Conservation (phyloP, 2,113 vertebrate genomes). For the Orientallactaga bullata region DNA sequence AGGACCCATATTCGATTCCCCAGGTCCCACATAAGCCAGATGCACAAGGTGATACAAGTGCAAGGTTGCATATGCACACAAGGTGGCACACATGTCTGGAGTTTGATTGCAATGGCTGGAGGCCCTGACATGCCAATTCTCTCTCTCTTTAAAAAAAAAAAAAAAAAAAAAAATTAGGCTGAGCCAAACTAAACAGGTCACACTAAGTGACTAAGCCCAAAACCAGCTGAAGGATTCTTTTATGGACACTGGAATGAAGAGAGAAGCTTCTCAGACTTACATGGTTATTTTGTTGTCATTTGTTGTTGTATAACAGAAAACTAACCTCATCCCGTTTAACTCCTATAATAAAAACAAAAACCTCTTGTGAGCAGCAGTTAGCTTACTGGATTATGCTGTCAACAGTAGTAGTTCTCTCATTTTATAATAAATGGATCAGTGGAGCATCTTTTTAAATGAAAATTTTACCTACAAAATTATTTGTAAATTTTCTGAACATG, state of each 20-base stretch:
- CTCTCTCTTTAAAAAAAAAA: too few species aligned
- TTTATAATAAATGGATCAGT: neutral
- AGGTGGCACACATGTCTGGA: too few species aligned
- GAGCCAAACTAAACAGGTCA: neutral
- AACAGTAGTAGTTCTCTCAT: neutral
- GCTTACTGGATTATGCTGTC: neutral
- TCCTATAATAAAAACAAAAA: too few species aligned
- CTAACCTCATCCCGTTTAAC: neutral
- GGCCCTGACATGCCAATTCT: too few species aligned
- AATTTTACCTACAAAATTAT: slow-evolving; percentile 7
- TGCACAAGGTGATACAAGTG: too few species aligned
- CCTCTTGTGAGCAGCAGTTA: neutral
- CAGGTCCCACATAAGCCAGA: too few species aligned
- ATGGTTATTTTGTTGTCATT: neutral
- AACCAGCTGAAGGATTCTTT: neutral
- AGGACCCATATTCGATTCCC: too few species aligned
- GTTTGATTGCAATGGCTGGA: too few species aligned
- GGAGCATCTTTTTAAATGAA: neutral
- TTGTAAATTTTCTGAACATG: neutral
- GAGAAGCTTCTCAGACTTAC: neutral
- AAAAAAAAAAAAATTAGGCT: neutral
- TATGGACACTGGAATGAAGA: neutral
- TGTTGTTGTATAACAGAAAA: neutral
- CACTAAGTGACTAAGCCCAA: neutral
- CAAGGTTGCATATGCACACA: too few species aligned